A percentile compares a stretch with the other conserved stretches of the same genome.
Conservation (phyloP, 1,140 invertebrate genomes). For the Drosophila tsacasi region DNA sequence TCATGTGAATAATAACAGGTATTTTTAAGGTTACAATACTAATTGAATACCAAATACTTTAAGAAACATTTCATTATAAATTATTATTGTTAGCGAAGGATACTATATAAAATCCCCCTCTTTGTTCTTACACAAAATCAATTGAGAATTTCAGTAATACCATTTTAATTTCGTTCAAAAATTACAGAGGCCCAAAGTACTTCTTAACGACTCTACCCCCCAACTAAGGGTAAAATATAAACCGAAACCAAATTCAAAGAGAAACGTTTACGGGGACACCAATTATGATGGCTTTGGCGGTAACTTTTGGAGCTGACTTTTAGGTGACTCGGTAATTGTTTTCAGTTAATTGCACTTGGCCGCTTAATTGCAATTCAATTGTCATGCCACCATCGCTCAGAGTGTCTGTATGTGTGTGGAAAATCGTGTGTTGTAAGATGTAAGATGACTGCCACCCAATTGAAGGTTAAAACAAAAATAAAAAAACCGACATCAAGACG, state of each 20-base stretch:
- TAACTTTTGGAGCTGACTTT: conserved; percentile 45
- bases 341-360: conserved; percentile 73
- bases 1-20: neutral
- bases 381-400: conserved; percentile 65
- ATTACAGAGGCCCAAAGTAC: neutral
- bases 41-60: neutral
- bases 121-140: neutral
- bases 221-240: conserved; percentile 9
- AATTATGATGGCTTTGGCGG: conserved; percentile 66
- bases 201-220: neutral
- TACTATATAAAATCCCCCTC: too few species aligned
- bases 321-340: conserved; percentile 69
- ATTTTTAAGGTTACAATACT: neutral
- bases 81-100: neutral
- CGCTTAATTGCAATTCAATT: conserved; percentile 82
- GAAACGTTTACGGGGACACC: conserved; percentile 44
- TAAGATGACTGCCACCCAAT: conserved; percentile 46
- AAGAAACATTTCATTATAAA: neutral
- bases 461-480: conserved; percentile 63
- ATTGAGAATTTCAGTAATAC: neutral
- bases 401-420: conserved; percentile 21
- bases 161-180: neutral
- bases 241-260: conserved; percentile 37
- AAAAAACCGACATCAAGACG: conserved; percentile 42
- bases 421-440: conserved; percentile 47